These are phyloP conservation scores for Drosophila pseudotalamancana DNA, from an alignment of 2,888 invertebrate genomes.

Conservation along the genomic window DNA sequence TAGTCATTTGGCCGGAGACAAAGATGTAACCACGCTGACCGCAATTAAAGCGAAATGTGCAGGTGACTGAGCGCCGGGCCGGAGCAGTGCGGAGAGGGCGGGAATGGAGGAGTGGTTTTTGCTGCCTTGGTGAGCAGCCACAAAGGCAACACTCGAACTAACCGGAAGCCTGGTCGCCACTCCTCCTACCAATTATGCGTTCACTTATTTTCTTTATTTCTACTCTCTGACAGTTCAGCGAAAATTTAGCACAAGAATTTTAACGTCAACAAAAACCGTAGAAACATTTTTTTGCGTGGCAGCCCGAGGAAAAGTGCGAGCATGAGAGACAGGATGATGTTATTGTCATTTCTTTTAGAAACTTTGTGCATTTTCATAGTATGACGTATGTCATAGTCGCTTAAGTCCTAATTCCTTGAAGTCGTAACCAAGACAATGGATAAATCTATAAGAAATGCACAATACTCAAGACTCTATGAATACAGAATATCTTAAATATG, in stretches of 20 bases:
- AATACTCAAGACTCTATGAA: background rate
- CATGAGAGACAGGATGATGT: conserved; percentile 12
- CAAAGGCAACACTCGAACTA: conserved; percentile 28
- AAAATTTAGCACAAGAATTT: conserved; percentile 69
- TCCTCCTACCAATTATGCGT: background rate
- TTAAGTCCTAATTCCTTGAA: conserved; percentile 6
- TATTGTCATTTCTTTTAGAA: conserved; percentile 33
- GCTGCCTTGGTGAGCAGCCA: conserved; percentile 52
- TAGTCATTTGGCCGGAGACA: conserved; percentile 42
- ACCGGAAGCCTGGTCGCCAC: conserved; percentile 10
- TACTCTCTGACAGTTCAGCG: conserved; percentile 53
- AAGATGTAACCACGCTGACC: conserved; percentile 70
- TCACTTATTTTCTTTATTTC: background rate
- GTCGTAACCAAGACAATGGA: background rate
- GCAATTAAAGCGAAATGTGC: conserved; percentile 68
- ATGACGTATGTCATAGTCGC: conserved; percentile 52
- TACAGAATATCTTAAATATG: conserved; percentile 1
- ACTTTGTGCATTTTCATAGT: conserved; percentile 30
- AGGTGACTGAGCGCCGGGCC: conserved; percentile 24
- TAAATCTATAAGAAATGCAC: background rate
- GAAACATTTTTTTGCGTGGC: conserved; percentile 34
- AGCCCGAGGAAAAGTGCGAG: background rate
- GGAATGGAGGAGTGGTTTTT: conserved; percentile 33
- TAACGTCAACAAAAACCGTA: conserved; percentile 54
- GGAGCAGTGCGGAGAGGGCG: conserved; percentile 5